phyloP scores from a whole-genome alignment of 2,113 vertebrate species.

The Octodon degus region DNA sequence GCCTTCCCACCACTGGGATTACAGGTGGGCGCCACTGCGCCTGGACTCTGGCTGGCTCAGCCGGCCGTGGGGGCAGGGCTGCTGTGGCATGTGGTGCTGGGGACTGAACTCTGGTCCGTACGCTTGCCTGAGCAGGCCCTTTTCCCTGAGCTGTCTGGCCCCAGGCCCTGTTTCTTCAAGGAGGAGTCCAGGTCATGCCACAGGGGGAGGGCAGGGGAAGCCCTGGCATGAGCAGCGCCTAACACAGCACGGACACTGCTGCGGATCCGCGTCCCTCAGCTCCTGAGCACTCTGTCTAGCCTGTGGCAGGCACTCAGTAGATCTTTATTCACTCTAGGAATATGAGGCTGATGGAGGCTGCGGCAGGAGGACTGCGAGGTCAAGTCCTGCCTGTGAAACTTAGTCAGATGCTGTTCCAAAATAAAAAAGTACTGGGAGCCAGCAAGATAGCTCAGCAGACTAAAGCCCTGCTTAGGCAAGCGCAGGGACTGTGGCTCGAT shows the following conservation, averaged over 20 bases:
- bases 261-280: neutral
- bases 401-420: neutral
- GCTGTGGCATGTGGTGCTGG: too few species aligned
- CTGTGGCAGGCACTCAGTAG: neutral
- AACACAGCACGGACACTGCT: rapidly evolving
- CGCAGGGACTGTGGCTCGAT: too few species aligned
- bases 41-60: too few species aligned
- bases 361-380: neutral
- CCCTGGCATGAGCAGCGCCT: neutral
- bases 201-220: neutral
- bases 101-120: too few species aligned
- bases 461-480: too few species aligned
- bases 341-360: neutral
- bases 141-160: too few species aligned
- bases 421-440: neutral
- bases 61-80: too few species aligned
- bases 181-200: neutral
- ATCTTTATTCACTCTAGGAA: neutral
- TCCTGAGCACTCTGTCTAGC: neutral
- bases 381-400: neutral
- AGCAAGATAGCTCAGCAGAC: too few species aligned
- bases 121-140: too few species aligned
- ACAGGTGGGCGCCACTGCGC: too few species aligned
- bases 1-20: too few species aligned
- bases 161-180: neutral